Base-by-base conservation (phyloP, 1,140 invertebrate species). In the Pseudobourletiella spinata region DNA sequence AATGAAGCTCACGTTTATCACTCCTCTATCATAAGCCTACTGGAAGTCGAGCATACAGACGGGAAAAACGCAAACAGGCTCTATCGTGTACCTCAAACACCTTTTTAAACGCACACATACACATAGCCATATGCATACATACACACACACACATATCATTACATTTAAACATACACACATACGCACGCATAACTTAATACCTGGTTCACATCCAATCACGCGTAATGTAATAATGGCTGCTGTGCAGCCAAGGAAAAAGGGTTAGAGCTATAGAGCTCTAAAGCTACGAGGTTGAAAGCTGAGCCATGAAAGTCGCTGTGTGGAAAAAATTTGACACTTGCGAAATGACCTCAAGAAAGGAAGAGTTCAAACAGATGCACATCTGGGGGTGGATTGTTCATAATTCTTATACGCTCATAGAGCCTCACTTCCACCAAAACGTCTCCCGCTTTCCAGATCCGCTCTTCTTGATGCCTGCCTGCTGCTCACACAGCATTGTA, bases 291-390 rank as follows among this genome's bases (percentile, higher is more conserved):
- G 50, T 57, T 39, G 52, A 57, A 54, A 62, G 60, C 54, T 43
- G 43, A 62, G 60, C 54, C 60, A 62, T 62, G 60, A 62, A 62
- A 62, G 60, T 62, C 51, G 59, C 39, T 61, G 25, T 55, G 51
- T 61, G 42, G 54, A 62, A 62, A 62, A 62, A 62, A 62, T 57
- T 62, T 62, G 60, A 62, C 60, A 62, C 60, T 62, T 62, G 60
- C 60, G 39, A 62, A 62, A 62, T 62, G 60, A 62, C 60, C 60
- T 62, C 60, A 62, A 61, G 59, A 61, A 51, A 54, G 60, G 60
- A 56, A 62, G 60, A 62, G 60, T 62, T 52, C 29, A 62, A 22
- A 3, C 24, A 26, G 6, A 43, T 22, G 2, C 48, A 51, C 14
- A 51, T 22, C 6, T 11, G 18, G 51, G 59, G 51, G 59, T 39